Base-by-base conservation (phyloP, 2,113 vertebrate species). In the Festucalex cinctus region DNA sequence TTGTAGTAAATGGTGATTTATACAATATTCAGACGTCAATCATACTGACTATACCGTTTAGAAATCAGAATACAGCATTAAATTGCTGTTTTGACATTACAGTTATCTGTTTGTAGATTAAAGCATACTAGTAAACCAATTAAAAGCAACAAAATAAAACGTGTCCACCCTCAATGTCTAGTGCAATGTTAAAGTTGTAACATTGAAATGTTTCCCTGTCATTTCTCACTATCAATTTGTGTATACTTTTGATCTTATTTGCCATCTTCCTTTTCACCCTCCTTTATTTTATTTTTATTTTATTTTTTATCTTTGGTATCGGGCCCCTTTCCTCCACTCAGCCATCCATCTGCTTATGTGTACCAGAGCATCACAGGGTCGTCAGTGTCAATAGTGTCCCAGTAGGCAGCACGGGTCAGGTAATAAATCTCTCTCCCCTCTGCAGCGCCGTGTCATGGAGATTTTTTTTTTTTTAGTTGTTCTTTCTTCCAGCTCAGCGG, bases 401-500 rank as follows among this genome's bases (percentile, higher is more conserved):
- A 76, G 80, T 81, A 81, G 74, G 78, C 73, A 70, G 67, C 75
- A 68, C 82, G 75, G 71, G 77, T 78, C 81, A 75, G 81, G 71
- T 81, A 75, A 85, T 87, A 79, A 87, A 84, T 81, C 77, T 70
- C 65, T 36, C 60, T 74, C 77, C 66, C 48, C 75, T 68, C 71
- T 68, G 75, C 68, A 80, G 69, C 66, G 58, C 62, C 5, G 46
- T 70, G 73, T 80, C 78, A 80, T 39, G 2, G 64, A 66, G 70
- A 13, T 41, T 62, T 62, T 37, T 37, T 22, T 61, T 12, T 12
- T 9, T 64, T 82, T 85, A n/a, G n/a, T n/a, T n/a, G n/a, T n/a
- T n/a, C 75, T 71, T 83, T 81, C 80, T 77, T 68, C 62, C 59
- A 0, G 17, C 77, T 71, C 71, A 70, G 77, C 65, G 81, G 76